Conservation (phyloP, 2,888 invertebrate genomes). For the Sylvicola cinctus region DNA sequence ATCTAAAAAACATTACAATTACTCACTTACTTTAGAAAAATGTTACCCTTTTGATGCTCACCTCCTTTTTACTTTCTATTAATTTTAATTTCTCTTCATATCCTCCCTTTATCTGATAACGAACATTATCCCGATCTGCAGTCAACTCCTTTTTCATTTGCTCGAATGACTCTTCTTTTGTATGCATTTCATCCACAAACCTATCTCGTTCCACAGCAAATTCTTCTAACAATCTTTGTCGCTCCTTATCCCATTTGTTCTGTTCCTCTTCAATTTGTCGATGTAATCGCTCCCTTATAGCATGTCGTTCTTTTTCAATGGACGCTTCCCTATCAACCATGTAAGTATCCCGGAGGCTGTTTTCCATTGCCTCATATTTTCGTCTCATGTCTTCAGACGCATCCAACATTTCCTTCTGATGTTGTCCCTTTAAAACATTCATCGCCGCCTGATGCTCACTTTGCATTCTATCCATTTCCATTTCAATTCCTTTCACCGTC, state of each 20-base stretch:
- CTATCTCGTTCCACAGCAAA: constrained; percentile 25
- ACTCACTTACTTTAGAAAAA: not conserved
- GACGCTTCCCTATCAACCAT: constrained; percentile 39
- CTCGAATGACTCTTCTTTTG: constrained; percentile 25
- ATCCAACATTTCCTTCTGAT: constrained; percentile 45
- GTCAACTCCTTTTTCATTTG: constrained; percentile 22
- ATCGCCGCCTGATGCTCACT: constrained; percentile 45
- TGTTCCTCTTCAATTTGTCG: constrained; percentile 33
- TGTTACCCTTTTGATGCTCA: constrained; percentile 6
- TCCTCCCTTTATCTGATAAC: constrained; percentile 28
- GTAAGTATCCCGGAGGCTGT: constrained; percentile 35
- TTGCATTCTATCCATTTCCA: constrained; percentile 61
- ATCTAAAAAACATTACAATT: constrained; percentile 20
- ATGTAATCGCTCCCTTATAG: constrained; percentile 30
- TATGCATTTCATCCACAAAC: constrained; percentile 22
- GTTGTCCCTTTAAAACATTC: constrained; percentile 27
- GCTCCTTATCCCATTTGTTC: constrained; percentile 31
- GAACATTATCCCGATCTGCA: constrained; percentile 26
- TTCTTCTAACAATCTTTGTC: constrained; percentile 28
- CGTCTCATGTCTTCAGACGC: constrained; percentile 43
- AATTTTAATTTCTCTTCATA: constrained; percentile 30
- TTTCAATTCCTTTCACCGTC: constrained; percentile 72
- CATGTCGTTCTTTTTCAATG: constrained; percentile 36
- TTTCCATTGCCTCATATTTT: constrained; percentile 37
- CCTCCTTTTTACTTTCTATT: constrained; percentile 24